A percentile compares a stretch with the other conserved stretches of the same genome.
These are phyloP conservation scores for Trididemnum clinides DNA, from an alignment of 23 tunicate species.

Conservation along the genomic window DNA sequence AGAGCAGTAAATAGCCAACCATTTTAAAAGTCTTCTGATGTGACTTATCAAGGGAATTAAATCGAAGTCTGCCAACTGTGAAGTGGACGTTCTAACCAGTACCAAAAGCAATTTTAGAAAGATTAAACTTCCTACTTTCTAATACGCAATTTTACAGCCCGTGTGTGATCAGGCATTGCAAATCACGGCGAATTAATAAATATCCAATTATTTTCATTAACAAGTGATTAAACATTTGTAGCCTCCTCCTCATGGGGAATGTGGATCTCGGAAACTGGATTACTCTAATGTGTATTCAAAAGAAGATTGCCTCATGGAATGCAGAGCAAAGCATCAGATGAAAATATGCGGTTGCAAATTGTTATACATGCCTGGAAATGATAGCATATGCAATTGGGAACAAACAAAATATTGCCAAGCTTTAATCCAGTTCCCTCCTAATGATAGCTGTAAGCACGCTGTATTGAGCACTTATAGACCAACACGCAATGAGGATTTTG, in stretches of 20 bases:
- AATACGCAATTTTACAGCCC: no score
- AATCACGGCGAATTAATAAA: not conserved
- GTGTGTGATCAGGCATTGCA: no score
- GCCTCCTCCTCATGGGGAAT: slow-evolving; percentile 68
- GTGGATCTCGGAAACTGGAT: slow-evolving; percentile 42
- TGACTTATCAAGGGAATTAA: no score
- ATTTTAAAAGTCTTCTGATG: no score
- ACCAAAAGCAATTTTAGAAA: no score
- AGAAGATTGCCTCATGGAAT: slow-evolving; percentile 56
- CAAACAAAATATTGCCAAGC: not conserved
- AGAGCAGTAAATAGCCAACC: no score
- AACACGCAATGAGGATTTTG: no score
- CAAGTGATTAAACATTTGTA: no score
- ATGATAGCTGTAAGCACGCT: slow-evolving; percentile 19
- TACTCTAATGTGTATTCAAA: slow-evolving; percentile 36
- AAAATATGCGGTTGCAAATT: slow-evolving; percentile 46
- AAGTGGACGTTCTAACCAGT: no score
- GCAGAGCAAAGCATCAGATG: slow-evolving; percentile 31
- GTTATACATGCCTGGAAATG: slow-evolving; percentile 41
- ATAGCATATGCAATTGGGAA: not conserved
- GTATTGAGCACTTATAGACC: no score
- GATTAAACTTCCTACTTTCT: no score
- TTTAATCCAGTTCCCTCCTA: not conserved
- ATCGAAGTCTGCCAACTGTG: no score
- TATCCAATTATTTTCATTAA: not conserved